Percentiles rank a stretch among this genome's conserved stretches.
These are phyloP conservation scores for Thelaira solivaga DNA, from an alignment of 2,888 invertebrate genomes.

Conservation along the genomic window DNA sequence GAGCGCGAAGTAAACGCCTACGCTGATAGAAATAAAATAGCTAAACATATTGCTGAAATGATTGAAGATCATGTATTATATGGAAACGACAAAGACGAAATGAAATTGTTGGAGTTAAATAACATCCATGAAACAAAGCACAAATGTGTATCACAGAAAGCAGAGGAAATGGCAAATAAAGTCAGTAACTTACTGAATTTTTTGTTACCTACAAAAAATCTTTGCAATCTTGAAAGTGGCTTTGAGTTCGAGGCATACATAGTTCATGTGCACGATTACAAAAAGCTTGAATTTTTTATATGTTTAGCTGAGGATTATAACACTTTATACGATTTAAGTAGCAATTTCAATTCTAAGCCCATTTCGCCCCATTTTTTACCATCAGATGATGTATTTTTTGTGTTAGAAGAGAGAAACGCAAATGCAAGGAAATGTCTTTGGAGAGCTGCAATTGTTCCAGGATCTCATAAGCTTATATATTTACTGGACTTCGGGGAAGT, in stretches of 20 bases:
- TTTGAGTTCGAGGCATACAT: slow-evolving; percentile 58
- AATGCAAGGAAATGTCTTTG: slow-evolving; percentile 20
- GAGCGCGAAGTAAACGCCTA: not conserved
- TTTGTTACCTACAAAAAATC: slow-evolving; percentile 42
- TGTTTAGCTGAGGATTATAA: slow-evolving; percentile 54
- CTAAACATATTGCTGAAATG: not conserved
- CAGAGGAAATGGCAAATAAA: not conserved
- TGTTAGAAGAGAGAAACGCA: slow-evolving; percentile 32
- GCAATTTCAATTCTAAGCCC: slow-evolving; percentile 23
- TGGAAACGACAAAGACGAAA: not conserved
- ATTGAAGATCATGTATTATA: not conserved
- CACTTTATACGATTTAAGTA: slow-evolving; percentile 53
- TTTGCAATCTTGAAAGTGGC: slow-evolving; percentile 38
- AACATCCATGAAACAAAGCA: not conserved
- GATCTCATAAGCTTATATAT: slow-evolving; percentile 4
- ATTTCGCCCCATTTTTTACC: slow-evolving; percentile 10
- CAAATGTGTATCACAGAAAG: not conserved
- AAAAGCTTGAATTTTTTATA: slow-evolving; percentile 54
- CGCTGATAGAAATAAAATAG: slow-evolving; percentile 1
- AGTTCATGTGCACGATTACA: slow-evolving; percentile 50
- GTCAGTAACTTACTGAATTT: slow-evolving; percentile 5
- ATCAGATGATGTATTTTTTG: slow-evolving; percentile 50
- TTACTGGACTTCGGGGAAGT: slow-evolving; percentile 63
- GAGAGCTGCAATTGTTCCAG: slow-evolving; percentile 55
- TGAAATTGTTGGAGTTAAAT: not conserved